phyloP scores from a whole-genome alignment of 1,140 invertebrate genomes.

The Sminthurinus signatus region DNA sequence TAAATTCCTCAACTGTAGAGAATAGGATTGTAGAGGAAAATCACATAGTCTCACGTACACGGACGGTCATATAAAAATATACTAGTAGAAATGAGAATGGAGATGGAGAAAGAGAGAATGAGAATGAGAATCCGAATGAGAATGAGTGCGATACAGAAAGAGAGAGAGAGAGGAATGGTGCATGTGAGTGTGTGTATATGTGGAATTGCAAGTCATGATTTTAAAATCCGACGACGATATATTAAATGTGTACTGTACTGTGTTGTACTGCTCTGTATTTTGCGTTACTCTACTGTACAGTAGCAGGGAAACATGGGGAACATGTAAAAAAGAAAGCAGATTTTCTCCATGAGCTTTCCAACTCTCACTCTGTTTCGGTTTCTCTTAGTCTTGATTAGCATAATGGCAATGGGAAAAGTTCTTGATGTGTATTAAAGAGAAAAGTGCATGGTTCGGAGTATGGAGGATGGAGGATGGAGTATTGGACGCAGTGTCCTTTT shows the following conservation, averaged over 20 bases:
- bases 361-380: conserved; percentile 26
- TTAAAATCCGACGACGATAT: conserved; percentile 5
- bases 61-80: too few relatives aligned
- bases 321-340: conserved; percentile 24
- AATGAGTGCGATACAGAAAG: neutral
- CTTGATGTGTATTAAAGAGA: conserved; percentile 2
- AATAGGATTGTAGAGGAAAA: too few relatives aligned
- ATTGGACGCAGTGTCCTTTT: too few relatives aligned
- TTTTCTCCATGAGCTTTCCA: conserved; percentile 10
- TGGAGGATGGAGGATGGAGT: too few relatives aligned
- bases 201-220: conserved; percentile 28
- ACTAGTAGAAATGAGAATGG: neutral
- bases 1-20: too few relatives aligned
- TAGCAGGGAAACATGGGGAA: conserved; percentile 31
- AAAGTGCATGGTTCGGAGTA: neutral
- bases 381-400: conserved; percentile 38
- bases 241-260: conserved; percentile 23
- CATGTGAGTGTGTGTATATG: neutral
- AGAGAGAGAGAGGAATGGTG: neutral
- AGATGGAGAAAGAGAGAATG: neutral
- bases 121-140: neutral
- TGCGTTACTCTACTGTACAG: too few relatives aligned
- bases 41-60: too few relatives aligned
- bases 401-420: conserved; percentile 41
- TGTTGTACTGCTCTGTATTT: too few relatives aligned